phyloP scores from a whole-genome alignment of 2,797 vertebrate species.

The Steatocranus sp. region DNA sequence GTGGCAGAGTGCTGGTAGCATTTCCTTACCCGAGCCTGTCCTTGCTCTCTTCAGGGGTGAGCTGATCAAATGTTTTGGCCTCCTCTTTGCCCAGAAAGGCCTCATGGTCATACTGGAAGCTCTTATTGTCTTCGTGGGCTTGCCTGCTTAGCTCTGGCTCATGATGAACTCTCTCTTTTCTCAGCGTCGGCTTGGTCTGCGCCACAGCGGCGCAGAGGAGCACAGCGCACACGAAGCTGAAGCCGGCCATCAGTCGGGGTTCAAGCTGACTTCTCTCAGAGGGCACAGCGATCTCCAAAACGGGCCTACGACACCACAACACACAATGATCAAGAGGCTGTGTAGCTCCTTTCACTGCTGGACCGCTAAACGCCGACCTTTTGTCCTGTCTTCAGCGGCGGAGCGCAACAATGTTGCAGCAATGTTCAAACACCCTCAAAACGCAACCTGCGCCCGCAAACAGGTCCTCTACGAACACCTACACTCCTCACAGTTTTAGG shows the following conservation, averaged over 20 bases:
- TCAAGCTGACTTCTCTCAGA: background rate
- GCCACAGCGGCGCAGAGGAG: slow-evolving; percentile 56
- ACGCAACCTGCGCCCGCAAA: background rate
- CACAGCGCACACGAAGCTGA: slow-evolving; percentile 44
- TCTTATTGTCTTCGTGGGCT: slow-evolving; percentile 82
- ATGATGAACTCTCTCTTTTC: slow-evolving; percentile 85
- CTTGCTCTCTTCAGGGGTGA: slow-evolving; percentile 91
- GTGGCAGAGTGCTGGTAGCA: background rate
- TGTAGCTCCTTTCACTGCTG: background rate
- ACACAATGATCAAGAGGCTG: background rate
- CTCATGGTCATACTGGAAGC: slow-evolving; percentile 94
- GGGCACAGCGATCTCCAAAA: background rate
- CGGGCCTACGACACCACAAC: slow-evolving; percentile 9
- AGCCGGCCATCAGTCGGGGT: slow-evolving; percentile 61
- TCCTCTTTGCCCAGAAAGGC: slow-evolving; percentile 95
- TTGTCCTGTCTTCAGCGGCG: background rate
- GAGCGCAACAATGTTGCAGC: background rate
- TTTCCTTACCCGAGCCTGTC: slow-evolving; percentile 84
- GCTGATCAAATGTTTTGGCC: slow-evolving; percentile 91
- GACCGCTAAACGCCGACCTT: background rate
- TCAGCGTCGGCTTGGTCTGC: slow-evolving; percentile 82
- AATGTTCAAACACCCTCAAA: background rate
- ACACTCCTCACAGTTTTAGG: slow-evolving; percentile 1
- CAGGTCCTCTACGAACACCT: background rate
- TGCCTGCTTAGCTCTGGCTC: slow-evolving; percentile 76